Evolutionary conservation across 1,140 invertebrate species (phyloP).

Genomic region (Phortica variegata): DNA sequence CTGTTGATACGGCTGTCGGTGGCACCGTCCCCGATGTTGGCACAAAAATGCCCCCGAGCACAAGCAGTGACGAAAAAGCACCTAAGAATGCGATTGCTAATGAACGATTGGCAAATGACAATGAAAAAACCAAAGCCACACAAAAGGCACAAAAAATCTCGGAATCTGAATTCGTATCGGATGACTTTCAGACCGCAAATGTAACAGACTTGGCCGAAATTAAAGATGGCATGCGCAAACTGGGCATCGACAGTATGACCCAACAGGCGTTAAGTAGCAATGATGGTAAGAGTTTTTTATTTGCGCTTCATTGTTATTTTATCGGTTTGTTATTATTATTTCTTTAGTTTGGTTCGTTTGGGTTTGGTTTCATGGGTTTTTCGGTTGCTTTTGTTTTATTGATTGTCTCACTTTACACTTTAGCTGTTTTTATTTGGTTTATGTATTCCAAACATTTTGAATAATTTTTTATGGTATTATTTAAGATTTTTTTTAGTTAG

Average conservation of each 20-base stretch:
- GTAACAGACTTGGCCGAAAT: constrained; percentile 67
- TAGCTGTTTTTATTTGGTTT: no score
- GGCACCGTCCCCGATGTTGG: background rate
- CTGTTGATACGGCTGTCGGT: no score
- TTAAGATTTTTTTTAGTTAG: no score
- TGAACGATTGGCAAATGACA: constrained; percentile 5
- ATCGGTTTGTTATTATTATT: constrained; percentile 9
- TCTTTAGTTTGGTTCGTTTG: background rate
- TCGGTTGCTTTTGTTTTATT: background rate
- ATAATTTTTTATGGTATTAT: no score
- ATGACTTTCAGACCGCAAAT: constrained; percentile 62
- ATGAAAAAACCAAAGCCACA: background rate
- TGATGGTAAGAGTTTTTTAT: constrained; percentile 47
- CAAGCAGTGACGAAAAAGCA: constrained; percentile 1
- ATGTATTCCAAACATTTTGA: no score
- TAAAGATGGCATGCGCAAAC: constrained; percentile 68
- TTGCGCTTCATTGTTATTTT: constrained; percentile 9
- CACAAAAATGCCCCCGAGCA: constrained; percentile 24
- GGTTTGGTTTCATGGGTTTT: background rate
- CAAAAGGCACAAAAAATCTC: constrained; percentile 29
- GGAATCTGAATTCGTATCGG: constrained; percentile 68
- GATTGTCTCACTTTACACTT: background rate
- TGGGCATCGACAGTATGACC: constrained; percentile 60
- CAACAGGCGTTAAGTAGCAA: constrained; percentile 42
- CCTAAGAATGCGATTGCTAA: background rate